Percentiles rank a stretch among this genome's conserved stretches.
These are phyloP conservation scores for Mercenaria mercenaria DNA, from an alignment of 1,140 invertebrate species.

Conservation along the genomic window DNA sequence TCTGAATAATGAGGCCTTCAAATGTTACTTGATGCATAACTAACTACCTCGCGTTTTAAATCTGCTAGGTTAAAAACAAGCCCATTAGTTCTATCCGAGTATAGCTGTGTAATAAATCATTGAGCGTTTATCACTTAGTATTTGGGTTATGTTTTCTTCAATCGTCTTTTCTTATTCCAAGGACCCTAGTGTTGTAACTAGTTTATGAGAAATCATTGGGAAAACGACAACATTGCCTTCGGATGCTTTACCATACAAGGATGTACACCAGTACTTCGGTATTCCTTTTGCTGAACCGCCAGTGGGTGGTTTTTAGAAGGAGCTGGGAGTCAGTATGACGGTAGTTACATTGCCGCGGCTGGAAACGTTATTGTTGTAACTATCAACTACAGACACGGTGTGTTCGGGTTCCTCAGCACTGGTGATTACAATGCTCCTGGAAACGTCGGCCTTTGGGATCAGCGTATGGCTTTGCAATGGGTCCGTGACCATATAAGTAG, in stretches of 20 bases:
- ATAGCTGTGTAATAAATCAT: no score
- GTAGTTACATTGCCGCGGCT: constrained; percentile 91
- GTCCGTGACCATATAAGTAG: constrained; percentile 90
- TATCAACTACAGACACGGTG: constrained; percentile 91
- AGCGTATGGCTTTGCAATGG: constrained; percentile 90
- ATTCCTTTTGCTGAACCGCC: constrained; percentile 56
- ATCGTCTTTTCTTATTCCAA: no score
- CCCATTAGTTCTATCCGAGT: no score
- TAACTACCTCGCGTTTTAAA: no score
- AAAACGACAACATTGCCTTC: neutral
- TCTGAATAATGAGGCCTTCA: no score
- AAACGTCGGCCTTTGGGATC: constrained; percentile 86
- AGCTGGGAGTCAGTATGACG: constrained; percentile 97
- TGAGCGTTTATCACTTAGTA: no score
- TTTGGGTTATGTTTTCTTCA: no score
- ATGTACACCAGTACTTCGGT: neutral
- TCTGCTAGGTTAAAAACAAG: no score
- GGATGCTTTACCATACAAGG: neutral
- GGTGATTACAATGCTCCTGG: constrained; percentile 77
- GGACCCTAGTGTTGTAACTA: neutral
- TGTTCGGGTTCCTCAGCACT: constrained; percentile 90
- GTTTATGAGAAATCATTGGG: neutral
- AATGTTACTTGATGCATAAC: no score
- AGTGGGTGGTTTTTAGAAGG: constrained; percentile 96
- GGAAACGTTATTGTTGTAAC: constrained; percentile 93